These are phyloP conservation scores for Mesochorus sp. DNA, from an alignment of 2,888 invertebrate species.

Conservation along the genomic window DNA sequence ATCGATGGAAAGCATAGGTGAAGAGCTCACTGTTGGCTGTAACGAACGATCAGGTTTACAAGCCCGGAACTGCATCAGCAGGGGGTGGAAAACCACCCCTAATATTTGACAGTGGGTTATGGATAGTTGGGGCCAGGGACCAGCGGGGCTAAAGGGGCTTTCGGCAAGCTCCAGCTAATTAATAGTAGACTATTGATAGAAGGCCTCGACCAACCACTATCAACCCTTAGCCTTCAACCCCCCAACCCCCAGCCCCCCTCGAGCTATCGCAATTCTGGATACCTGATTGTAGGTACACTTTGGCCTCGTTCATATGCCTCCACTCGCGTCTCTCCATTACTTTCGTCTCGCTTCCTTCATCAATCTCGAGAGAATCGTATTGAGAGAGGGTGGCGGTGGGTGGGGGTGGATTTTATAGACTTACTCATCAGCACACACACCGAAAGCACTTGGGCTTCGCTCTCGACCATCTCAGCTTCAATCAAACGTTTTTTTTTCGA, in stretches of 20 bases:
- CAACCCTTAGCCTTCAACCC: conserved; percentile 27
- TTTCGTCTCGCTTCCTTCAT: conserved; percentile 10
- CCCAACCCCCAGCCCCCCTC: background rate
- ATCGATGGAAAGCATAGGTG: conserved; percentile 36
- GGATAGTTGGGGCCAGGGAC: conserved; percentile 46
- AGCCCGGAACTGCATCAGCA: conserved; percentile 51
- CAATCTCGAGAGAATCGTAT: background rate
- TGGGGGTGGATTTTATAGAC: background rate
- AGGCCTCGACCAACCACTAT: conserved; percentile 47
- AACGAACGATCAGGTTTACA: conserved; percentile 45
- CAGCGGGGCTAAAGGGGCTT: background rate
- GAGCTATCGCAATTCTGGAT: background rate
- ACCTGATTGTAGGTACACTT: conserved; percentile 63
- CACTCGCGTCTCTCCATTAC: conserved; percentile 22
- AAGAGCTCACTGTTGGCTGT: conserved; percentile 31
- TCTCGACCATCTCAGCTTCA: too few species aligned
- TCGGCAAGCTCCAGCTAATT: conserved; percentile 62
- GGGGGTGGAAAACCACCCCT: conserved; percentile 21
- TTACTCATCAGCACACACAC: conserved; percentile 3
- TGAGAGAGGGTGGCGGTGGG: background rate
- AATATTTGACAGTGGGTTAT: conserved; percentile 68
- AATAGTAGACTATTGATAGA: conserved; percentile 65
- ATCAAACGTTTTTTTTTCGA: too few species aligned
- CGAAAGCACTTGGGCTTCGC: background rate
- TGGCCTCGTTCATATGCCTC: conserved; percentile 39